phyloP scores from a whole-genome alignment of 2,888 invertebrate species.

The Cerastis leucographa region DNA sequence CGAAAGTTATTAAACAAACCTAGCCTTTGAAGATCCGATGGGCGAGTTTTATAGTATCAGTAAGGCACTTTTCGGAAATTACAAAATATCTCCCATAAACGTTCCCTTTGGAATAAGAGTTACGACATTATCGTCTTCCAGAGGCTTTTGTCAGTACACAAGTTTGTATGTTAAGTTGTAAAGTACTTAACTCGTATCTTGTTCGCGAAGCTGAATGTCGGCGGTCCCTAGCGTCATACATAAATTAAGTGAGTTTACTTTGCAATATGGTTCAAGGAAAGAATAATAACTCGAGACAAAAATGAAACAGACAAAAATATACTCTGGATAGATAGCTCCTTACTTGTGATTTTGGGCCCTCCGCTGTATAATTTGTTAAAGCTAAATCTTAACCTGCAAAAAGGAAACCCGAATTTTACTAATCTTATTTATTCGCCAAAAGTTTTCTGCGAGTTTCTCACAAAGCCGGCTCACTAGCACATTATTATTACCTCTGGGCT shows the following conservation, averaged over 20 bases:
- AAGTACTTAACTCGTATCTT: slow-evolving; percentile 66
- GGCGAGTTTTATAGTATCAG: slow-evolving; percentile 73
- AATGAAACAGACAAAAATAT: slow-evolving; percentile 63
- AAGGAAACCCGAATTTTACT: slow-evolving; percentile 16
- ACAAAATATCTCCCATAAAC: slow-evolving; percentile 60
- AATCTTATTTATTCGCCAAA: slow-evolving; percentile 23
- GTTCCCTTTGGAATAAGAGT: slow-evolving; percentile 52
- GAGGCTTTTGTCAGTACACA: slow-evolving; percentile 59
- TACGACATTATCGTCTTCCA: slow-evolving; percentile 59
- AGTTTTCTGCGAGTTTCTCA: slow-evolving; percentile 37
- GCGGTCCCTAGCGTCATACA: slow-evolving; percentile 58
- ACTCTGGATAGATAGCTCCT: slow-evolving; percentile 58
- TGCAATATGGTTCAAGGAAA: slow-evolving; percentile 61
- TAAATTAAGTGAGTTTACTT: slow-evolving; percentile 65
- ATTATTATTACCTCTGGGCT: slow-evolving; percentile 58
- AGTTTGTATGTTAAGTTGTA: slow-evolving; percentile 65
- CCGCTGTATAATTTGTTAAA: slow-evolving; percentile 15
- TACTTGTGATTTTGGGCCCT: slow-evolving; percentile 32
- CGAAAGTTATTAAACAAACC: slow-evolving; percentile 80
- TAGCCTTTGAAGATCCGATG: slow-evolving; percentile 74
- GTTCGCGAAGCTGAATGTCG: slow-evolving; percentile 60
- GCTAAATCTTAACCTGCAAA: slow-evolving; percentile 8
- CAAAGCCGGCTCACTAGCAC: slow-evolving; percentile 38
- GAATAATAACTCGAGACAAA: slow-evolving; percentile 65
- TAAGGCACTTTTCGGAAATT: slow-evolving; percentile 61